phyloP scores from a whole-genome alignment of 2,113 vertebrate species.

The Dryoscopus gambensis region DNA sequence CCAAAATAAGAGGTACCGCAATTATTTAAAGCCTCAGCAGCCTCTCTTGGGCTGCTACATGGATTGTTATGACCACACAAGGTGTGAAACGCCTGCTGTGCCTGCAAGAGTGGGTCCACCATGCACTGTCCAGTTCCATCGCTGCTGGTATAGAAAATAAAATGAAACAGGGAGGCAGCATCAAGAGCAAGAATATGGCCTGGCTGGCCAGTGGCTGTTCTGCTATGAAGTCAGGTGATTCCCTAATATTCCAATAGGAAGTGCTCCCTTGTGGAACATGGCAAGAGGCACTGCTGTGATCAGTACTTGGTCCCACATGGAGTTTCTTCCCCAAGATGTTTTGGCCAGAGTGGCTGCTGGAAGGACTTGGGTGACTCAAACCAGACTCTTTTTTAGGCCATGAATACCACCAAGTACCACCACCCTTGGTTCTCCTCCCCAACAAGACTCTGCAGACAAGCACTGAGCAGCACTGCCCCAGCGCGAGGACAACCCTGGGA shows the following conservation, averaged over 20 bases:
- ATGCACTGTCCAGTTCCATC: not conserved
- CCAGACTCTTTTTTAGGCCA: not conserved
- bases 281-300: not conserved
- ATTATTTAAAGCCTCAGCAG: not conserved
- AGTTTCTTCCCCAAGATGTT: not conserved
- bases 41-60: not conserved
- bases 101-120: not conserved
- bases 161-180: not conserved
- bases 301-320: not conserved
- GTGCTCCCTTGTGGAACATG: fast-evolving
- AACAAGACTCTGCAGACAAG: not conserved
- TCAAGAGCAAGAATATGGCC: not conserved
- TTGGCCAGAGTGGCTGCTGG: not conserved
- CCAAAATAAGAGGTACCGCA: not conserved
- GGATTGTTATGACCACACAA: not conserved
- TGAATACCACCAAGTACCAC: not conserved
- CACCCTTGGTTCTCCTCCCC: not conserved
- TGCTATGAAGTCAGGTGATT: not conserved
- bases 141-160: not conserved
- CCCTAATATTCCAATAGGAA: not conserved
- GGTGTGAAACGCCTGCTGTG: not conserved
- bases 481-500: fast-evolving
- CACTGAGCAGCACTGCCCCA: fast-evolving
- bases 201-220: not conserved
- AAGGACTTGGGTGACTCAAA: not conserved